Base-by-base conservation (phyloP, 2,113 vertebrate genomes). In the Scomber japonicus region DNA sequence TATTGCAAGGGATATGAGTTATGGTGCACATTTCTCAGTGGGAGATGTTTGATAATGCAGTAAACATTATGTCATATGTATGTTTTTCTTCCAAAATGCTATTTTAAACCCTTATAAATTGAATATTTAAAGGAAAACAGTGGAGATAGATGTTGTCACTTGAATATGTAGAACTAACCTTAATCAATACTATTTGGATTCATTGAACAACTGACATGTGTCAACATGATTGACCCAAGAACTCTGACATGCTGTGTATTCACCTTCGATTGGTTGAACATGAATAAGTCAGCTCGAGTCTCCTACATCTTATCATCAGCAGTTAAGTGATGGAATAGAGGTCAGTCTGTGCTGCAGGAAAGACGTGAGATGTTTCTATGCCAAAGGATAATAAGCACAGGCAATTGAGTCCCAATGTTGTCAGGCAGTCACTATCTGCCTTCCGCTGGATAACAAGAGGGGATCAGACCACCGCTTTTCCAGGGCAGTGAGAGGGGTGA, bases 311-410 rank as follows among this genome's bases (percentile, higher is more conserved):
- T 78, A 87, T 89, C 90, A 83, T 88, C 84, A 64, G 81, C 59
- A 54, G 86, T 90, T 90, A 88, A 89, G 80, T 91, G 91, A 89
- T 82, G 83, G 84, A 88, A 85, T 81, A 83, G 89, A 90, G 88
- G 90, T 86, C 84, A 81, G 85, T 59, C 57, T 66, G 68, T 57
- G 82, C 79, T 67, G 85, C 62, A 55, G 62, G 81, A 67, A 65
- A 53, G 77, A 90, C 89, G 88, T 91, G 91, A 92, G 66, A 88
- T 91, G 91, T 84, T 91, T 93, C 83, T 56, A 72, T 79, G 87
- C 82, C 81, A 87, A 76, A 77, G 83, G 88, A 92, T 94, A 92
- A 93, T 91, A 89, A 89, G 79, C 80, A 71, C 48, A 75, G 67
- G 71, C 84, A 80, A 91, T 87, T 78, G 83, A 91, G 90, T 85